Conservation (phyloP, 2,888 invertebrate species). For the Lepidocyrtinus sp. region DNA sequence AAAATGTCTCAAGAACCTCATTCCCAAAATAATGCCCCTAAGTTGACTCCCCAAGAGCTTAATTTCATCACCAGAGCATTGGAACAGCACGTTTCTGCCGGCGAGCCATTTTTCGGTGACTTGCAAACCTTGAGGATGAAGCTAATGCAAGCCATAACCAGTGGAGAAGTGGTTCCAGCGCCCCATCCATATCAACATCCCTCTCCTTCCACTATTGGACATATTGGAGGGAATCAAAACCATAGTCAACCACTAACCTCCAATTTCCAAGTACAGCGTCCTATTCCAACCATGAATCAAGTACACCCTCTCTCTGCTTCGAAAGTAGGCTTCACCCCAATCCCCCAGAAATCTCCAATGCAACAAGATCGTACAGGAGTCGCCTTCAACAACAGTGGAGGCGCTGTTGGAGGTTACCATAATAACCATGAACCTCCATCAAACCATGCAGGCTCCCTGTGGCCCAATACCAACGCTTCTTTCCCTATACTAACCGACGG, state of each 20-base stretch:
- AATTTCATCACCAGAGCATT: slow-evolving; percentile 29
- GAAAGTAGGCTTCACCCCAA: slow-evolving; percentile 25
- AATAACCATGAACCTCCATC: too few relatives aligned
- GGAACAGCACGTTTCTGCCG: slow-evolving; percentile 22
- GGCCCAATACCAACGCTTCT: slow-evolving; percentile 23
- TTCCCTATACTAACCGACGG: slow-evolving; percentile 12
- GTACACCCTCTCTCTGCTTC: neutral
- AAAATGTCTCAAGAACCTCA: neutral
- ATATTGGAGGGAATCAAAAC: slow-evolving; percentile 10
- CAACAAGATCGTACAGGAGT: slow-evolving; percentile 1
- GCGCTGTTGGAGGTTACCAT: neutral
- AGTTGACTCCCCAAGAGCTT: slow-evolving; percentile 33
- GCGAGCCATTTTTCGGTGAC: slow-evolving; percentile 38
- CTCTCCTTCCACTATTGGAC: neutral
- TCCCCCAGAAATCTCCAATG: slow-evolving; percentile 40
- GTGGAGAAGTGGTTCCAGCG: neutral
- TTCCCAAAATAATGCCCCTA: slow-evolving; percentile 4
- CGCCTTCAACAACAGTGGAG: slow-evolving; percentile 4
- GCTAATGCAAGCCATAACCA: slow-evolving; percentile 34
- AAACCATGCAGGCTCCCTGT: too few relatives aligned
- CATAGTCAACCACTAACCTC: neutral
- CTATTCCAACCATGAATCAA: slow-evolving; percentile 1
- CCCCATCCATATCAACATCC: neutral
- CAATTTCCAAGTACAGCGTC: neutral
- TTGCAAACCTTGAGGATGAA: slow-evolving; percentile 31